Evolutionary conservation across 2,113 vertebrate genomes (phyloP).

Genomic region (Cepphus grylle): DNA sequence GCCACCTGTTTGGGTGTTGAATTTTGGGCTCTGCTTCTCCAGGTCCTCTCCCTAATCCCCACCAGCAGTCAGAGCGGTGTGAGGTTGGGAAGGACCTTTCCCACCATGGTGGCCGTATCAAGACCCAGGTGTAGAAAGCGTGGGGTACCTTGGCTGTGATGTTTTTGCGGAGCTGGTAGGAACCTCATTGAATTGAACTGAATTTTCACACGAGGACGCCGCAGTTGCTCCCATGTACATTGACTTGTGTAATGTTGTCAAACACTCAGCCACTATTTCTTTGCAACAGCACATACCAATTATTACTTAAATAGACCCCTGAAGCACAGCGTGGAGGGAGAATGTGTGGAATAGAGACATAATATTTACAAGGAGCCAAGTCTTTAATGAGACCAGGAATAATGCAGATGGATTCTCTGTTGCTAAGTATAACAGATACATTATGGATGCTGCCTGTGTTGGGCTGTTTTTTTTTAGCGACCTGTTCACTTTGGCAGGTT

Average conservation of each 20-base stretch:
- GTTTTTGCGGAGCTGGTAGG: neutral
- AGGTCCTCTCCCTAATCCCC: neutral
- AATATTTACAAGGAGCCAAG: constrained; percentile 56
- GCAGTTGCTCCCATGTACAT: accelerated
- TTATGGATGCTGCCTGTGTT: neutral
- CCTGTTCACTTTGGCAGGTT: neutral
- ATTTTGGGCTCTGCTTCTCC: neutral
- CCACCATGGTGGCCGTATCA: accelerated
- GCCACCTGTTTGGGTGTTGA: neutral
- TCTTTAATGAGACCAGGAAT: constrained; percentile 45
- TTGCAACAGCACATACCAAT: neutral
- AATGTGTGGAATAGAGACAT: constrained; percentile 19
- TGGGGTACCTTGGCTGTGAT: neutral
- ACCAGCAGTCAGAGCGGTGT: neutral
- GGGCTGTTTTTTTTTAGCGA: neutral
- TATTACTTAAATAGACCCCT: constrained; percentile 49
- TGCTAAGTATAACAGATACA: constrained; percentile 19
- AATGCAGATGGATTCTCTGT: constrained; percentile 40
- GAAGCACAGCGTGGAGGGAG: neutral
- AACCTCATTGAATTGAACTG: neutral
- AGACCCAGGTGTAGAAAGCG: accelerated
- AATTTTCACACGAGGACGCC: neutral
- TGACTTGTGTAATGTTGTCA: neutral
- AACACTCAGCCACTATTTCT: constrained; percentile 14
- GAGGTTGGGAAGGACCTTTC: neutral